Evolutionary conservation across 2,113 vertebrate genomes (phyloP).

Genomic region (Dendropsophus ebraccatus): DNA sequence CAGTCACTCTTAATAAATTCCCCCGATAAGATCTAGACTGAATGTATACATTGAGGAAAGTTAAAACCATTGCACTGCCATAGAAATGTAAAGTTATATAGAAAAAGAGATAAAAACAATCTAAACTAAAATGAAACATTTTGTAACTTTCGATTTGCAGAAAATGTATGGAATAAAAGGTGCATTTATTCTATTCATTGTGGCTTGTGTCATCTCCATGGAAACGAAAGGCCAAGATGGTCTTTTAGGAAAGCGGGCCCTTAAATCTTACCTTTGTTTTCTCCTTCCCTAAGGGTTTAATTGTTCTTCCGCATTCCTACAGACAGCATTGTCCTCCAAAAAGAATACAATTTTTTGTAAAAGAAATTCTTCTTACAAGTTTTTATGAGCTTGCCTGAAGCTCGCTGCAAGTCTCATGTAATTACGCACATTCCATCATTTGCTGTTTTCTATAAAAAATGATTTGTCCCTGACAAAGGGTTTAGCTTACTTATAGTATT

Average conservation of each 20-base stretch:
- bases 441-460: neutral
- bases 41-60: neutral
- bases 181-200: conserved; percentile 4
- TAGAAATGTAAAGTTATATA: neutral
- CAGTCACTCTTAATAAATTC: too few relatives aligned
- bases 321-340: conserved; percentile 18
- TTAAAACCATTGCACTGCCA: neutral
- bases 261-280: conserved; percentile 29
- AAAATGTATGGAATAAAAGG: neutral
- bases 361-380: neutral
- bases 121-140: neutral
- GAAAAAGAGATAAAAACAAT: neutral
- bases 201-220: conserved; percentile 12
- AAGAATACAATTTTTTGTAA: conserved; percentile 3
- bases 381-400: neutral
- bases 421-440: neutral
- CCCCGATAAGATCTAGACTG: too few relatives aligned
- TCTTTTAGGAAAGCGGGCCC: neutral
- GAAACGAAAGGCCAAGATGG: conserved; percentile 24
- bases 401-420: neutral
- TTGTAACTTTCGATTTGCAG: neutral
- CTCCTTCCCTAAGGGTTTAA: conserved; percentile 36
- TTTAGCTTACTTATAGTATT: neutral
- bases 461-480: neutral
- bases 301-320: neutral